Conservation (phyloP, 2,888 invertebrate genomes). For the Panopea generosa region DNA sequence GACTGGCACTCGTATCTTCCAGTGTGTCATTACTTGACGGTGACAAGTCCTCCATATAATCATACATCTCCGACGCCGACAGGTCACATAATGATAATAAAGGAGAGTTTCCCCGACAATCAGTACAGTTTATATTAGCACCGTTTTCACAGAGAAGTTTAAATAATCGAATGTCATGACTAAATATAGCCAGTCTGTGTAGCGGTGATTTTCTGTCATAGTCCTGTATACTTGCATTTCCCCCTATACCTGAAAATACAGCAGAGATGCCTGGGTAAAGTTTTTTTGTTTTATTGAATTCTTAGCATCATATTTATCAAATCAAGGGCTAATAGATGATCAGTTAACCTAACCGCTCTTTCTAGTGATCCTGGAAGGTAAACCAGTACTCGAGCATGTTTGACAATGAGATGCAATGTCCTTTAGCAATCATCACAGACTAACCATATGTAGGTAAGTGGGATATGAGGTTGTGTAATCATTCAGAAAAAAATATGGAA, state of each 20-base stretch:
- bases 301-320: too few relatives aligned
- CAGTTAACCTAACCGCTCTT: too few relatives aligned
- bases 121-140: constrained; percentile 73
- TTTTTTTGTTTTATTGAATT: neutral
- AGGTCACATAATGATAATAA: constrained; percentile 77
- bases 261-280: constrained; percentile 4
- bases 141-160: constrained; percentile 77
- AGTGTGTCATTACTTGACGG: constrained; percentile 72
- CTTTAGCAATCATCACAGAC: neutral
- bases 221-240: constrained; percentile 76
- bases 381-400: too few relatives aligned
- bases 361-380: too few relatives aligned
- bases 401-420: too few relatives aligned
- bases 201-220: constrained; percentile 73
- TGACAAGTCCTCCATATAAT: constrained; percentile 73
- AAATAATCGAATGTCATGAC: constrained; percentile 72
- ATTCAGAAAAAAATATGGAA: too few relatives aligned
- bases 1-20: constrained; percentile 66
- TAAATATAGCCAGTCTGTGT: constrained; percentile 71
- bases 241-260: constrained; percentile 71
- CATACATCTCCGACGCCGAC: constrained; percentile 68
- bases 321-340: too few relatives aligned
- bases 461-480: too few relatives aligned
- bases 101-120: constrained; percentile 75
- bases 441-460: too few relatives aligned